Evolutionary conservation across 2,113 vertebrate genomes (phyloP).

Genomic region (Hippotragus niger): DNA sequence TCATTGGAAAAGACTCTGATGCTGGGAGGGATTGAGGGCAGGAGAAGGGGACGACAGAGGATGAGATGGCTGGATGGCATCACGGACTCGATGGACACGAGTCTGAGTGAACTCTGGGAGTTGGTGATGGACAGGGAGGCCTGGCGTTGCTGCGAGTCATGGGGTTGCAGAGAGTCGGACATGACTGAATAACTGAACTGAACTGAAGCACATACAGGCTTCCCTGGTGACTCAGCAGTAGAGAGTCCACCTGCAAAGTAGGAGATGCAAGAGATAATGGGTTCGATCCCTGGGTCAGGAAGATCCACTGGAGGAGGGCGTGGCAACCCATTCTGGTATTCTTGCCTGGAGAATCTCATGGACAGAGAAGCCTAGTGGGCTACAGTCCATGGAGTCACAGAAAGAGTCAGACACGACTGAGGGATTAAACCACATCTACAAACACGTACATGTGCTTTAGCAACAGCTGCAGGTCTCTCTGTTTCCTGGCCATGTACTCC

Average conservation of each 20-base stretch:
- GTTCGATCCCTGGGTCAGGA: background rate
- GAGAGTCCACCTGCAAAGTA: background rate
- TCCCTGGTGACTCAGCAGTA: background rate
- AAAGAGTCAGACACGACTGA: background rate
- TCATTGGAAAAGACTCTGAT: no score
- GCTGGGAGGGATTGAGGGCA: no score
- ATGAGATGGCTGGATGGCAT: no score
- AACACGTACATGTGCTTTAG: background rate
- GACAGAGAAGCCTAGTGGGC: background rate
- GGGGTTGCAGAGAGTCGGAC: rapidly evolving
- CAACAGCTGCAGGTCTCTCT: background rate
- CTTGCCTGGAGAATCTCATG: background rate
- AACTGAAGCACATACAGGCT: background rate
- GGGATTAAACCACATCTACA: background rate
- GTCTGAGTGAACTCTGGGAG: no score
- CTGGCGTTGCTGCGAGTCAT: no score
- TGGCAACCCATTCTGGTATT: background rate
- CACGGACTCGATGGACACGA: rapidly evolving
- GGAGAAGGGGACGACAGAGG: no score
- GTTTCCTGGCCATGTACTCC: background rate
- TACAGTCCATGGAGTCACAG: background rate
- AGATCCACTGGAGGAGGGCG: background rate
- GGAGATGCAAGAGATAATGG: background rate
- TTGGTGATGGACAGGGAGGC: no score
- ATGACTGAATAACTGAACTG: rapidly evolving